phyloP scores from a whole-genome alignment of 2,797 vertebrate genomes.

The Melanotaenia parkinsoni region DNA sequence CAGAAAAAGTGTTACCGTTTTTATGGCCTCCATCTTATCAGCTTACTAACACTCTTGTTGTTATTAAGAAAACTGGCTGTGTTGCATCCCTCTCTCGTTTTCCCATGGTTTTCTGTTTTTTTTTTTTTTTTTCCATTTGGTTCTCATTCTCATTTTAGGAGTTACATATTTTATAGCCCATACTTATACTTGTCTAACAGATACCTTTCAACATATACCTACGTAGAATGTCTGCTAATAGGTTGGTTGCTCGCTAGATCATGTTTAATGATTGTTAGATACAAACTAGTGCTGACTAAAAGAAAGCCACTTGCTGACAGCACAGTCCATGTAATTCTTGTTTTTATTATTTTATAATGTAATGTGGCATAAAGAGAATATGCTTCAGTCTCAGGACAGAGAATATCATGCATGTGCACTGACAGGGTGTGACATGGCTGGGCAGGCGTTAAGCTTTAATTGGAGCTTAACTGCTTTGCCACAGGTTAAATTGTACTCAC shows the following conservation, averaged over 20 bases:
- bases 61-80: background rate
- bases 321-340: background rate
- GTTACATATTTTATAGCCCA: background rate
- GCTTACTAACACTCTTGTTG: background rate
- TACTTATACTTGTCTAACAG: background rate
- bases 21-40: background rate
- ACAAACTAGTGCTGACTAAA: background rate
- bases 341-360: background rate
- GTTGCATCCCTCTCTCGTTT: background rate
- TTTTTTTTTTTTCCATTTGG: background rate
- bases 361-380: background rate
- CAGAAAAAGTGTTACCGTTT: background rate
- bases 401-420: slow-evolving; percentile 15
- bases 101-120: background rate
- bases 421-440: slow-evolving; percentile 22
- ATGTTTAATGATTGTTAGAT: background rate
- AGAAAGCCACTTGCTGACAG: background rate
- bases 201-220: background rate
- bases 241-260: background rate
- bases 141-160: background rate
- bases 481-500: slow-evolving; percentile 36
- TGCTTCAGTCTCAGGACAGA: slow-evolving; percentile 34
- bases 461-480: slow-evolving; percentile 34
- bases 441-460: slow-evolving; percentile 27
- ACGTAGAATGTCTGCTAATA: background rate